Evolutionary conservation across 2,797 vertebrate genomes (phyloP).

Genomic region (Melanotaenia trifasciata): DNA sequence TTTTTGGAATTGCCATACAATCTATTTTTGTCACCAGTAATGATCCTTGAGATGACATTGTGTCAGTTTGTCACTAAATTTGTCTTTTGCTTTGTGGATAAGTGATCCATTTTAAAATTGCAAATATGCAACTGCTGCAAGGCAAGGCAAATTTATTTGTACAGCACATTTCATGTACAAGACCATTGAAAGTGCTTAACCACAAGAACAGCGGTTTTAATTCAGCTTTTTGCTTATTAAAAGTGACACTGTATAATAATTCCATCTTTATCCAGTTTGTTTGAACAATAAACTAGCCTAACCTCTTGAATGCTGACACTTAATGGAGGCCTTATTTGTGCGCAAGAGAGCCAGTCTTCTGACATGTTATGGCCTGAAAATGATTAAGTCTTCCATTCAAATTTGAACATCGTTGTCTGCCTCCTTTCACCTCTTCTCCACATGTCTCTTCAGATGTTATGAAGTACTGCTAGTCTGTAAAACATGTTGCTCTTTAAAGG

Average conservation of each 20-base stretch:
- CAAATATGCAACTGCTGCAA: background rate
- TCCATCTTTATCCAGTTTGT: background rate
- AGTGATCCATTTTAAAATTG: background rate
- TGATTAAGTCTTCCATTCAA: background rate
- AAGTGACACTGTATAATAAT: background rate
- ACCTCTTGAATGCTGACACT: background rate
- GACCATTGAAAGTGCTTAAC: no score
- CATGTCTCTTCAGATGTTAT: slow-evolving; percentile 43
- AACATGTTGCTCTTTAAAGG: slow-evolving; percentile 74
- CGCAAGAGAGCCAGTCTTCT: background rate
- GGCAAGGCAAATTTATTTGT: background rate
- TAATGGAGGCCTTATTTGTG: background rate
- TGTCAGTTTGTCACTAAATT: background rate
- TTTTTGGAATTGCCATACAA: background rate
- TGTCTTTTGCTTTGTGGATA: background rate
- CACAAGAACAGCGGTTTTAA: background rate
- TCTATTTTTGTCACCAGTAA: background rate
- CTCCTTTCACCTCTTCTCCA: slow-evolving; percentile 4
- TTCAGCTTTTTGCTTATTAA: background rate
- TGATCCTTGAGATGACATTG: background rate
- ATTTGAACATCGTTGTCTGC: background rate
- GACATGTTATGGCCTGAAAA: background rate
- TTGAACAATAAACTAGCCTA: slow-evolving; percentile 5
- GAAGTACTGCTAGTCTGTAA: slow-evolving; percentile 71
- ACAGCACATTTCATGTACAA: no score